phyloP scores from a whole-genome alignment of 2,113 vertebrate species.

The Capreolus pygargus region DNA sequence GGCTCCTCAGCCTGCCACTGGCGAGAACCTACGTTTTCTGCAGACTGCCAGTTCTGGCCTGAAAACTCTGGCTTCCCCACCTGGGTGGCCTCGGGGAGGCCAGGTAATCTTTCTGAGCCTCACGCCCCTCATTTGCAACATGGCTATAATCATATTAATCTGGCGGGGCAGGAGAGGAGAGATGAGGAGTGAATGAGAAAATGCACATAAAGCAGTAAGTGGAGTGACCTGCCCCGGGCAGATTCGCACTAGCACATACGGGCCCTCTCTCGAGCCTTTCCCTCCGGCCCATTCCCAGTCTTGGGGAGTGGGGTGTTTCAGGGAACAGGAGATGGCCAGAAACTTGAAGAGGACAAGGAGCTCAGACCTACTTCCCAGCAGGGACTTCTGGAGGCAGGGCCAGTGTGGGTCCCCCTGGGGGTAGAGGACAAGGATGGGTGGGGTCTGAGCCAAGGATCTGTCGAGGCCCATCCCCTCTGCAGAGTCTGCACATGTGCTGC shows the following conservation, averaged over 20 bases:
- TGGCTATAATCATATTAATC: background rate
- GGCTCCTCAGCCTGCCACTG: background rate
- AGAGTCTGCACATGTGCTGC: background rate
- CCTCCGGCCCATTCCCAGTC: background rate
- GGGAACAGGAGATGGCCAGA: background rate
- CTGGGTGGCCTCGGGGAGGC: background rate
- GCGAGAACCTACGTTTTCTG: background rate
- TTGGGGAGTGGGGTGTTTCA: background rate
- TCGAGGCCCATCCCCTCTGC: too few relatives aligned
- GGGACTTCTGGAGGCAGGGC: background rate
- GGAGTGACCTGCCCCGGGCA: rapidly evolving
- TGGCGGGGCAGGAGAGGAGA: background rate
- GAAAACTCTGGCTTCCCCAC: background rate
- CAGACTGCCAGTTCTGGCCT: background rate
- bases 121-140: background rate
- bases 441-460: background rate
- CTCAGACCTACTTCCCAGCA: background rate
- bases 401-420: background rate
- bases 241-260: background rate
- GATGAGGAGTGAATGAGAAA: background rate
- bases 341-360: background rate
- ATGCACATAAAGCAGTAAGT: background rate
- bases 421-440: background rate
- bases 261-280: background rate
- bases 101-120: background rate